Evolutionary conservation across 2,113 vertebrate species (phyloP).

Genomic region (Perognathus longimembris): DNA sequence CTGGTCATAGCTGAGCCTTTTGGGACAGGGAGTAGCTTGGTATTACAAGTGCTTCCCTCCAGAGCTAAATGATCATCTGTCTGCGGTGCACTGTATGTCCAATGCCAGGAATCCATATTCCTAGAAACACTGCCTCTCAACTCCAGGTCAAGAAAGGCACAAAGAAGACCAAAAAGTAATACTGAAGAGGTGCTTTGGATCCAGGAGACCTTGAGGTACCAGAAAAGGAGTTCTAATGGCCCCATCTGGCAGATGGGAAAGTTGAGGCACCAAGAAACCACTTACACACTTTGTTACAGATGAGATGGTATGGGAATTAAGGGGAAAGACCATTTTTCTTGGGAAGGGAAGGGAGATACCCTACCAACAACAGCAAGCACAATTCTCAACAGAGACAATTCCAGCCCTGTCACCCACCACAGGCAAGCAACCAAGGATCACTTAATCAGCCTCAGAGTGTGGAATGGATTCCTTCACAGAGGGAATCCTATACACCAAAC

Average conservation of each 20-base stretch:
- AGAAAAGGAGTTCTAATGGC: constrained; percentile 47
- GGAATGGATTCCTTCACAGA: constrained; percentile 24
- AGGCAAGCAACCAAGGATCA: background rate
- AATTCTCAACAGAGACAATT: constrained; percentile 32
- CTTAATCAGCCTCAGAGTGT: background rate
- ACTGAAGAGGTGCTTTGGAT: constrained; percentile 68
- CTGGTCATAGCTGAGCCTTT: constrained; percentile 33
- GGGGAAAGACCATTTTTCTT: constrained; percentile 3
- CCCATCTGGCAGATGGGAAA: constrained; percentile 41
- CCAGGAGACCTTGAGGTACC: constrained; percentile 67
- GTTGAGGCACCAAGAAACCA: constrained; percentile 63
- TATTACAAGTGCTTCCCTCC: background rate
- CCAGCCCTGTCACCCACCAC: background rate
- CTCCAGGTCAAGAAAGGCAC: constrained; percentile 80
- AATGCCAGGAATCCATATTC: background rate
- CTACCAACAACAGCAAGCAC: background rate
- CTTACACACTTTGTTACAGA: constrained; percentile 41
- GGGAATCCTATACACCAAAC: background rate
- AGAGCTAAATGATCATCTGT: constrained; percentile 37
- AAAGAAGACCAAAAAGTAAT: constrained; percentile 62
- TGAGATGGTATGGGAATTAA: constrained; percentile 24
- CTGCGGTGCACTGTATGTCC: background rate
- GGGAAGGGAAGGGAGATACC: background rate
- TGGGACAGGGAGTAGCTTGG: background rate
- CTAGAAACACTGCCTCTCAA: constrained; percentile 62